Evolutionary conservation across 1,140 invertebrate species (phyloP).

Genomic region (Drosophila yakuba): DNA sequence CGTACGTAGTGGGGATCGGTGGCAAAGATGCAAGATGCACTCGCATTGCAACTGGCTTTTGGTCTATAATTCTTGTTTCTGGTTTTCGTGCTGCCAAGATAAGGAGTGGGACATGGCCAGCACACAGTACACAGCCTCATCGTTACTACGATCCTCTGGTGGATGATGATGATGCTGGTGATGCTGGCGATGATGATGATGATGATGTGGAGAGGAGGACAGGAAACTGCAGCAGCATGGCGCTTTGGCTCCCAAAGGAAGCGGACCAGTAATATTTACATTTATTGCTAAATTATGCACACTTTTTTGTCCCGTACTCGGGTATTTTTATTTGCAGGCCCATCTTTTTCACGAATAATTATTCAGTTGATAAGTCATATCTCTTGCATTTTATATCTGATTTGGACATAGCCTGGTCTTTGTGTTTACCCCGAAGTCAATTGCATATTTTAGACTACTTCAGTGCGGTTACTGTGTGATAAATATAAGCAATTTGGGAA

Average conservation of each 20-base stretch:
- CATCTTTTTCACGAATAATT: conserved; percentile 44
- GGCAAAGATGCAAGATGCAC: conserved; percentile 18
- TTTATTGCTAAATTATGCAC: conserved; percentile 83
- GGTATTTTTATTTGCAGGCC: conserved; percentile 51
- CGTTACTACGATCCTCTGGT: conserved; percentile 53
- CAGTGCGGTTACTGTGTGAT: neutral
- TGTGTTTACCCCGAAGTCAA: neutral
- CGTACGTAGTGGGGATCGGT: conserved; percentile 24
- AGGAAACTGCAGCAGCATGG: conserved; percentile 58
- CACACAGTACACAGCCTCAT: conserved; percentile 46
- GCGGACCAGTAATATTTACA: conserved; percentile 81
- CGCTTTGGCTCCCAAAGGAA: conserved; percentile 79
- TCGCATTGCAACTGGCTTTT: conserved; percentile 72
- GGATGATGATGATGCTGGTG: conserved; percentile 30
- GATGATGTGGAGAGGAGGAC: conserved; percentile 11
- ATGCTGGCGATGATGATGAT: conserved; percentile 24
- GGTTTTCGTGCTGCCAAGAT: conserved; percentile 75
- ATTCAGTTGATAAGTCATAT: conserved; percentile 39
- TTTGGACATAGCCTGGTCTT: neutral
- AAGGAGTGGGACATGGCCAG: conserved; percentile 66
- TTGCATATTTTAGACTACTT: neutral
- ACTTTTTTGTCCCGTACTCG: conserved; percentile 56
- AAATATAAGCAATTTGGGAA: neutral
- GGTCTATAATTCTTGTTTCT: conserved; percentile 82
- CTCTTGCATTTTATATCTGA: conserved; percentile 9